Evolutionary conservation across 2,797 vertebrate species (phyloP), one percentile per base, ranked within the genome.

Genomic region (Channallabes apus): DNA sequence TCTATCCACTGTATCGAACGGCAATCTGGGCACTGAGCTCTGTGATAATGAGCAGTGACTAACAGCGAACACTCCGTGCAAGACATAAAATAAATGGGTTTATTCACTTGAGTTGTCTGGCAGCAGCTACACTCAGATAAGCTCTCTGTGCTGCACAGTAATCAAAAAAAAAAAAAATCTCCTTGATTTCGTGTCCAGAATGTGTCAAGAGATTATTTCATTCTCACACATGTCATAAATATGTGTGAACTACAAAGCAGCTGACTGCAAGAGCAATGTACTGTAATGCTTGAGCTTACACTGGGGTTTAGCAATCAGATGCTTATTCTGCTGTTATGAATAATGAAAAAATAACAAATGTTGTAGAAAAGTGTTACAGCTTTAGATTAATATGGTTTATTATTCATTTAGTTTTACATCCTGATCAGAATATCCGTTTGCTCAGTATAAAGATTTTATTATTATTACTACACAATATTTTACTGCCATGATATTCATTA

Each of bases 11-110:
- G 54, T 76, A 84, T 82, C 65, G 62, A 82, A 80, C 4, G 5
- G 15, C 15, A 56, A 54, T 79, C 83, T 86, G 29, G 51, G 67
- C 11, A 58, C 75, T 69, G 71, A 86, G 64, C 80, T 78, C 24
- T 78, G 68, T 61, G 69, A 83, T 80, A 32, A 64, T 29, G 61
- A 83, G 29, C 14, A 14, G 38, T 83, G 72, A 65, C 76, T 72
- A 86, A 85, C 82, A n/a, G 62, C 67, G 61, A 82, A 8, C 41
- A 65, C 81, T 73, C 14, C 69, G 77, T 83, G 83, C 64, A 77
- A 85, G 32, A 71, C 29, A 2, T 41, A 56, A 59, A 61, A 46
- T 75, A 76, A 81, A 84, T 77, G 58, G 83, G 38, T 32, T 59
- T 15, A 38, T 68, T 15, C 3, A 35, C 24, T 1, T 7, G 56